phyloP scores from a whole-genome alignment of 2,888 invertebrate genomes.

The Tortrix viridana region DNA sequence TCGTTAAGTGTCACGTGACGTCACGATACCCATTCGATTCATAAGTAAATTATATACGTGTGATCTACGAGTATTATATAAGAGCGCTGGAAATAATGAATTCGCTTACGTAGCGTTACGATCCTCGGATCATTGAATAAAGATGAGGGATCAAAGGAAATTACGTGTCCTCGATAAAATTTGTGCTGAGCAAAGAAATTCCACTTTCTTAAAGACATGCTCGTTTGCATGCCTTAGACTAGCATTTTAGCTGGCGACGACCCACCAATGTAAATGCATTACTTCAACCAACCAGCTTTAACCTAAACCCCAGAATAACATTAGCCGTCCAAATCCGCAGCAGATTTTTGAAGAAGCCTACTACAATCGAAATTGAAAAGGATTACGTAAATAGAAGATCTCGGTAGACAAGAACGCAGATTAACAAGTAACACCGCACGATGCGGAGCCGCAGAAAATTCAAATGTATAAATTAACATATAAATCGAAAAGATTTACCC shows the following conservation, averaged over 20 bases:
- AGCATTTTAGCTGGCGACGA: conserved; percentile 43
- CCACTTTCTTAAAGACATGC: conserved; percentile 56
- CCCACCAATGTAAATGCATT: conserved; percentile 30
- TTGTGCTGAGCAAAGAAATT: conserved; percentile 74
- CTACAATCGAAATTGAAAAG: conserved; percentile 50
- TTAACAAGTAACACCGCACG: conserved; percentile 67
- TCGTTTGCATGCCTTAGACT: conserved; percentile 65
- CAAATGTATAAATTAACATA: conserved; percentile 82
- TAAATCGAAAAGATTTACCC: conserved; percentile 83
- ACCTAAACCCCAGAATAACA: conserved; percentile 18
- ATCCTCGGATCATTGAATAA: conserved; percentile 80
- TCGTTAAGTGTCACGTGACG: conserved; percentile 26
- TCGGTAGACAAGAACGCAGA: conserved; percentile 61
- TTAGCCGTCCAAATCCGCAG: conserved; percentile 8
- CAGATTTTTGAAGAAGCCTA: conserved; percentile 31
- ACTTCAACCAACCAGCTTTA: conserved; percentile 3
- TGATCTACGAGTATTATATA: conserved; percentile 57
- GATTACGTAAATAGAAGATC: conserved; percentile 55
- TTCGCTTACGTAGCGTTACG: conserved; percentile 77
- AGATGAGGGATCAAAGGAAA: conserved; percentile 82
- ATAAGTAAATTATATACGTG: conserved; percentile 48
- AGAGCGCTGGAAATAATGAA: conserved; percentile 74
- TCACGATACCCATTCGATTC: conserved; percentile 43
- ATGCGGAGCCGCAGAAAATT: conserved; percentile 69
- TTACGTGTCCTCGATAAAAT: conserved; percentile 77